phyloP scores from a whole-genome alignment of 37 sponge, comb jelly and placozoan genomes.

The Spongilla lacustris region DNA sequence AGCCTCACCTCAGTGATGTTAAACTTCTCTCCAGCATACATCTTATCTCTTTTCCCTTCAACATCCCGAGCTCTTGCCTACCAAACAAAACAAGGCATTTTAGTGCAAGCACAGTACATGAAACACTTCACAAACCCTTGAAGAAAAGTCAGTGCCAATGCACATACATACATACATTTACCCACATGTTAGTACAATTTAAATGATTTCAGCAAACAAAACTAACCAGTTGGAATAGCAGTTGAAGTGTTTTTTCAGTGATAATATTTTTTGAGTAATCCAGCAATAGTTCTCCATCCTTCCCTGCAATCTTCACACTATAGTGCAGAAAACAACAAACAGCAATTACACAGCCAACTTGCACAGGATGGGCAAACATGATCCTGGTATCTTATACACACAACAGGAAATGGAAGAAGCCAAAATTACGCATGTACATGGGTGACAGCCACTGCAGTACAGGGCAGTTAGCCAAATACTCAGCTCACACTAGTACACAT shows the following conservation, averaged over 20 bases:
- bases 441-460: background rate
- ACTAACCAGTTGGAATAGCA: conserved; percentile 87
- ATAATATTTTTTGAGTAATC: conserved; percentile 97
- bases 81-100: background rate
- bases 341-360: background rate
- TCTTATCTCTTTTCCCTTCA: conserved; percentile 82
- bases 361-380: background rate
- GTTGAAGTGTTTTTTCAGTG: conserved; percentile 80
- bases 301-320: conserved; percentile 27
- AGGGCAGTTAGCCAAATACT: background rate
- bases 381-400: background rate
- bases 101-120: no score
- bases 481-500: background rate
- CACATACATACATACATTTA: background rate
- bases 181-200: background rate
- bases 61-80: conserved; percentile 88
- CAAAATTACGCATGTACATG: background rate
- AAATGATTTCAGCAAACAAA: background rate
- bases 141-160: background rate
- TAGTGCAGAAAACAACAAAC: background rate
- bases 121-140: no score
- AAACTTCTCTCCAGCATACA: conserved; percentile 97
- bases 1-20: conserved; percentile 94
- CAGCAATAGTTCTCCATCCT: conserved; percentile 85
- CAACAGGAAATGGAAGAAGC: background rate